Percentiles rank a stretch among this genome's conserved stretches.
phyloP scores from a whole-genome alignment of 2,888 invertebrate species.

The Synanthedon andrenaeformis region DNA sequence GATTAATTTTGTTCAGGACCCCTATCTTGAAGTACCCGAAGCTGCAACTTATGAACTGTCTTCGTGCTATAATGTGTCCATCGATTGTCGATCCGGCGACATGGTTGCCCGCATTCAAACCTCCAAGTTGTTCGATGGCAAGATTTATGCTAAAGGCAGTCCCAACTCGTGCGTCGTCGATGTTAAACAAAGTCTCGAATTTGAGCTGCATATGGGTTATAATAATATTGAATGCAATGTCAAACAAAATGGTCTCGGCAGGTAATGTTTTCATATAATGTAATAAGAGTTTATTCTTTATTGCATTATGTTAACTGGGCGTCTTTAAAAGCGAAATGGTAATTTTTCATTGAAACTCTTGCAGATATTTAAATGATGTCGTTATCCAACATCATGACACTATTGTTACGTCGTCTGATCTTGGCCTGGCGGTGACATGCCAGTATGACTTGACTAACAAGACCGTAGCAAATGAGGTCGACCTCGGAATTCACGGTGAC shows the following conservation, averaged over 20 bases:
- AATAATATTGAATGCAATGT: slow-evolving; percentile 94
- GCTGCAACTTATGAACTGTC: slow-evolving; percentile 92
- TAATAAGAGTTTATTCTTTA: not conserved
- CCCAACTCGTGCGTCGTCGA: slow-evolving; percentile 93
- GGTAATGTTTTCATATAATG: slow-evolving; percentile 40
- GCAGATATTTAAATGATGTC: slow-evolving; percentile 86
- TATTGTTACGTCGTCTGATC: slow-evolving; percentile 93
- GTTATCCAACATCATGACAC: slow-evolving; percentile 96
- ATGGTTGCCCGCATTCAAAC: slow-evolving; percentile 95
- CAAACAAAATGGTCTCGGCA: slow-evolving; percentile 87
- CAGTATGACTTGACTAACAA: slow-evolving; percentile 95
- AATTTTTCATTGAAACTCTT: slow-evolving; percentile 8
- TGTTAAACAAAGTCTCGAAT: slow-evolving; percentile 88
- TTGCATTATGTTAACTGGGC: not conserved
- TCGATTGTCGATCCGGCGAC: slow-evolving; percentile 91
- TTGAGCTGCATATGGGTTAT: slow-evolving; percentile 92
- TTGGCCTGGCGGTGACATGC: slow-evolving; percentile 92
- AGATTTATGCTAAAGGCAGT: slow-evolving; percentile 94
- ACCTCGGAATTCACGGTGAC: slow-evolving; percentile 89
- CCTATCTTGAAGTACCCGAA: slow-evolving; percentile 90
- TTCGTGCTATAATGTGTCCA: slow-evolving; percentile 94
- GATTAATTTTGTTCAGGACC: slow-evolving; percentile 70
- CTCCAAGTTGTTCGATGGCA: slow-evolving; percentile 92
- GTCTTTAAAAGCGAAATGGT: not conserved
- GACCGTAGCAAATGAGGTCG: slow-evolving; percentile 92